Evolutionary conservation across 2,113 vertebrate species (phyloP).

Genomic region (Zeus faber): DNA sequence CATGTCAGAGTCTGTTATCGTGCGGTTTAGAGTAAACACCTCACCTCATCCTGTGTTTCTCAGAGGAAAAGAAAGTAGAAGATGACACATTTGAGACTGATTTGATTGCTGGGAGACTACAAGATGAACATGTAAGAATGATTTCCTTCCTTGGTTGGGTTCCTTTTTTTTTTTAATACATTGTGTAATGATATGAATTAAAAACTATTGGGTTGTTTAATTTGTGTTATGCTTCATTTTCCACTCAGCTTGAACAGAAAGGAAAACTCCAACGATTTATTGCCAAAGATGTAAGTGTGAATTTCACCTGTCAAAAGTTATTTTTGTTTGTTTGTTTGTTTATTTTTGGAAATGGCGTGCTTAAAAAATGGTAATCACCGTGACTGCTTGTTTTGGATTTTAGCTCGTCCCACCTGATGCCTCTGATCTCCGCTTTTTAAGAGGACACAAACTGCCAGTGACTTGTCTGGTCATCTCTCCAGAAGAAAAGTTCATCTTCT

Average conservation of each 20-base stretch:
- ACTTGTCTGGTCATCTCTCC: conserved; percentile 89
- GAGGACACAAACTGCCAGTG: conserved; percentile 89
- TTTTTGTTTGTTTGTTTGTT: not conserved
- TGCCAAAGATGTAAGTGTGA: conserved; percentile 85
- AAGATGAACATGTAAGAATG: conserved; percentile 88
- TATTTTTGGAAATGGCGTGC: too few relatives aligned
- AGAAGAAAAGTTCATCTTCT: conserved; percentile 87
- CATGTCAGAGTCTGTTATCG: not conserved
- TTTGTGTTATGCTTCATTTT: not conserved
- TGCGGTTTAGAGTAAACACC: not conserved
- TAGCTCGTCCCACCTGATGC: conserved; percentile 82
- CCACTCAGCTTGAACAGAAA: conserved; percentile 86
- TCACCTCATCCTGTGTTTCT: not conserved
- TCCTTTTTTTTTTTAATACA: too few relatives aligned
- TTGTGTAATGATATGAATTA: not conserved
- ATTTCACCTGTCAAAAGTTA: not conserved
- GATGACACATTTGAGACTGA: conserved; percentile 76
- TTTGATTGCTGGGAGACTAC: conserved; percentile 82
- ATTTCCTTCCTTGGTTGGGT: not conserved
- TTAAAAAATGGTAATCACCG: too few relatives aligned
- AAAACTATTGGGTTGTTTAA: not conserved
- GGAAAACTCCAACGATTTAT: conserved; percentile 88
- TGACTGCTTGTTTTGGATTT: not conserved
- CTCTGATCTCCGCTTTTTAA: conserved; percentile 79
- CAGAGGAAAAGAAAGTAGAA: conserved; percentile 85